Conservation (phyloP, 1,140 invertebrate genomes). For the Leptinotarsa texana region DNA sequence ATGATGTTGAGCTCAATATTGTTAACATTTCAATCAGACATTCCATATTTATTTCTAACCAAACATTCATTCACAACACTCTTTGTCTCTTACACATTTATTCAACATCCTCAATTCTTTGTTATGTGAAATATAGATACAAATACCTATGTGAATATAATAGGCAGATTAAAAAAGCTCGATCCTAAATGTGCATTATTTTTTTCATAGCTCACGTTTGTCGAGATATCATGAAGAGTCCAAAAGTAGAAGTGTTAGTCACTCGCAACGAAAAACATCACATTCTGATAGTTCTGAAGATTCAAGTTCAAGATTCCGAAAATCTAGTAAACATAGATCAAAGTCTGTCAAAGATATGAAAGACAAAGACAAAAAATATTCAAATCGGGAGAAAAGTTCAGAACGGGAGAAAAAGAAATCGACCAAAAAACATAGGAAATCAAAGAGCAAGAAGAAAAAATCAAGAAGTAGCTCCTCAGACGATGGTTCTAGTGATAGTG, state of each 20-base stretch:
- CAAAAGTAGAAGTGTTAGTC: neutral
- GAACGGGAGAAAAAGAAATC: neutral
- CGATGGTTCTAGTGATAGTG: neutral
- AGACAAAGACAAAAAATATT: constrained; percentile 9
- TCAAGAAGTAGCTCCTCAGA: neutral
- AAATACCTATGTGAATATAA: no score
- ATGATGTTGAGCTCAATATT: no score
- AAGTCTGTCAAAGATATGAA: neutral
- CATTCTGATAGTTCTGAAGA: neutral
- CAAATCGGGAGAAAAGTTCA: constrained; percentile 2
- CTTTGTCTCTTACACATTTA: no score
- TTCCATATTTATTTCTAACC: no score
- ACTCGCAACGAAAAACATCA: neutral
- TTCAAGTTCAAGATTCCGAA: neutral
- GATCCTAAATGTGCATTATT: constrained; percentile 16
- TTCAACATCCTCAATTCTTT: no score
- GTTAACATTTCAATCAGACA: no score
- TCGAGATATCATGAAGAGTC: constrained; percentile 16
- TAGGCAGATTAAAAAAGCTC: neutral
- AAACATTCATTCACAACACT: no score
- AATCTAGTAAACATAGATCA: constrained; percentile 9
- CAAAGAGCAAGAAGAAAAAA: constrained; percentile 8
- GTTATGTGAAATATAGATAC: no score
- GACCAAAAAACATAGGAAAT: neutral
- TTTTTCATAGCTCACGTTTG: constrained; percentile 8